Evolutionary conservation across 2,113 vertebrate genomes (phyloP).

Genomic region (Pseudopipra pipra): DNA sequence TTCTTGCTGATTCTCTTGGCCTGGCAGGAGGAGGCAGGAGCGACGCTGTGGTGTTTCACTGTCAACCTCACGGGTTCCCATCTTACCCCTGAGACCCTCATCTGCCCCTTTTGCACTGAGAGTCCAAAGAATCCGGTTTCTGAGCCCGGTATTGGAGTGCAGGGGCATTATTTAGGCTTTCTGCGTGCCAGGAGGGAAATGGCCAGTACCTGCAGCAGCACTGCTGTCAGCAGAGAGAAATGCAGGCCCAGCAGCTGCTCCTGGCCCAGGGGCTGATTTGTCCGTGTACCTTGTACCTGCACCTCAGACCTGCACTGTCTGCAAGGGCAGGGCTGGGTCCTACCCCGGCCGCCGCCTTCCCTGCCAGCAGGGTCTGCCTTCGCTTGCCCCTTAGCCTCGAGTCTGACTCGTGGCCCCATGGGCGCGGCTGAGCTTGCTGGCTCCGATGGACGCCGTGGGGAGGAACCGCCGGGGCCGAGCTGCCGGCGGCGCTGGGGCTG

Average conservation of each 20-base stretch:
- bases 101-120: background rate
- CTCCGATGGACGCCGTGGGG: accelerated
- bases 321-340: background rate
- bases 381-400: accelerated
- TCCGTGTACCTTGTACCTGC: background rate
- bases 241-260: background rate
- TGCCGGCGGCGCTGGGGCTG: background rate
- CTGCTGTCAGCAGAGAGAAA: background rate
- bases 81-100: accelerated
- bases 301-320: background rate
- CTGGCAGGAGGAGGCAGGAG: background rate
- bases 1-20: background rate
- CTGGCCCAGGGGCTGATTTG: background rate
- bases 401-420: accelerated
- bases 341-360: accelerated
- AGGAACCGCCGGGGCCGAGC: background rate
- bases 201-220: background rate
- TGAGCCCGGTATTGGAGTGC: accelerated
- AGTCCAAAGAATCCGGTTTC: background rate
- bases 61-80: background rate
- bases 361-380: background rate
- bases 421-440: background rate
- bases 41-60: background rate
- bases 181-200: background rate
- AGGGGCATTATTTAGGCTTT: background rate